phyloP scores from a whole-genome alignment of 2,888 invertebrate species.

The Lochmaea capreae region DNA sequence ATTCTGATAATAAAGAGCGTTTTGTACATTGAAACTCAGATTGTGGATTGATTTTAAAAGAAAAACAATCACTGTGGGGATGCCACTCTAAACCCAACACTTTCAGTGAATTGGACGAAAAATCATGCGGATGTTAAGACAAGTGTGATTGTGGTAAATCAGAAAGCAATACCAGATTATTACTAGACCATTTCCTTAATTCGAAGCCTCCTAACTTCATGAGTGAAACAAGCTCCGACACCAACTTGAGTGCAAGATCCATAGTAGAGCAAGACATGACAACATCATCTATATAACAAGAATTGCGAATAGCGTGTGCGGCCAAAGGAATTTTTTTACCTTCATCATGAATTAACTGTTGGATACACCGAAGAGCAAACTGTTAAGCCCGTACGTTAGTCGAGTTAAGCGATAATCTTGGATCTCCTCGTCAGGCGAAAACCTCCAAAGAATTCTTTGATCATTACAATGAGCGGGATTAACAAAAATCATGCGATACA shows the following conservation, averaged over 20 bases:
- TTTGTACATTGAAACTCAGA: slow-evolving; percentile 17
- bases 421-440: not conserved
- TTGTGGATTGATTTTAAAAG: not conserved
- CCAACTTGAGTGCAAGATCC: no score
- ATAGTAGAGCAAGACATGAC: no score
- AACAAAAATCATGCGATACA: slow-evolving; percentile 24
- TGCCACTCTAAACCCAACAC: no score
- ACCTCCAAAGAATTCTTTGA: slow-evolving; percentile 15
- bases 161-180: no score
- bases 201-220: no score
- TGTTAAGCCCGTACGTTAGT: slow-evolving; percentile 19
- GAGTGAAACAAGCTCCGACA: no score
- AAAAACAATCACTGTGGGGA: no score
- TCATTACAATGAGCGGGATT: slow-evolving; percentile 9
- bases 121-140: no score
- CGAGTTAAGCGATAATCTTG: slow-evolving; percentile 6
- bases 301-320: not conserved
- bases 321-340: not conserved
- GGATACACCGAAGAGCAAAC: slow-evolving; percentile 10
- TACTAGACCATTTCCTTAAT: no score
- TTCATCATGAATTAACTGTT: slow-evolving; percentile 23
- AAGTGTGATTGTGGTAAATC: no score
- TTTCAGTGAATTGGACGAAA: no score
- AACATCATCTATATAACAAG: slow-evolving; percentile 2
- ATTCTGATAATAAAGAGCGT: slow-evolving; percentile 19